Evolutionary conservation across 53 echinoderm and acorn worm genomes (phyloP).

Genomic region (Paelopatides confundens): DNA sequence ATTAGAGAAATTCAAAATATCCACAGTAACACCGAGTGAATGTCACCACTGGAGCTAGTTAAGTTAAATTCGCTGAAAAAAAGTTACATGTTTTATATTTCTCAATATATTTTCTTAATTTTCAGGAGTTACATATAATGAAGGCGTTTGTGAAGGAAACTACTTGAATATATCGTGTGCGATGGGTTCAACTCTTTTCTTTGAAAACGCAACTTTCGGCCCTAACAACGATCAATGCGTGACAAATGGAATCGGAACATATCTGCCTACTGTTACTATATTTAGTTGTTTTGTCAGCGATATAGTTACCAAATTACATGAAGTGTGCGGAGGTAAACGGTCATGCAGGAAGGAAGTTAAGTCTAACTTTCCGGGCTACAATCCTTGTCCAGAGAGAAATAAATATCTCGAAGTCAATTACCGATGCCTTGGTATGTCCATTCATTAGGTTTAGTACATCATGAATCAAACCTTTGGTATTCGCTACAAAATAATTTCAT

Average conservation of each 20-base stretch:
- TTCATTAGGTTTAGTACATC: too few species aligned
- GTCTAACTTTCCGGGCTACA: background rate
- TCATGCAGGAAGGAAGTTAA: background rate
- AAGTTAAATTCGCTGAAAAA: too few species aligned
- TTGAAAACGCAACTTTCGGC: background rate
- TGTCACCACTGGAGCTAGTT: too few species aligned
- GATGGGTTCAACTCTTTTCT: background rate
- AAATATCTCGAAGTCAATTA: background rate
- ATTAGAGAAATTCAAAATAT: too few species aligned
- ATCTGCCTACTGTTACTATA: too few species aligned
- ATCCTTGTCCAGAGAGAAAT: background rate
- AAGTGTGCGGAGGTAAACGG: background rate
- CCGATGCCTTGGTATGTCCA: too few species aligned
- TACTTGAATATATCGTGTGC: background rate
- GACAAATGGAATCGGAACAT: too few species aligned
- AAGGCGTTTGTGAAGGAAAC: background rate
- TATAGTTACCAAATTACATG: background rate
- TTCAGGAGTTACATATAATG: background rate
- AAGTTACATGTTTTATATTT: background rate
- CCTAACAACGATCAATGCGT: background rate
- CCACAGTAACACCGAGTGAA: too few species aligned
- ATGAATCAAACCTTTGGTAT: too few species aligned
- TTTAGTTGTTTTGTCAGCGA: background rate
- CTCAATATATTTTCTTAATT: background rate
- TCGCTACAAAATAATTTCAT: too few species aligned